Evolutionary conservation across 1,140 invertebrate species (phyloP).

Genomic region (Acromyrmex echinatior): DNA sequence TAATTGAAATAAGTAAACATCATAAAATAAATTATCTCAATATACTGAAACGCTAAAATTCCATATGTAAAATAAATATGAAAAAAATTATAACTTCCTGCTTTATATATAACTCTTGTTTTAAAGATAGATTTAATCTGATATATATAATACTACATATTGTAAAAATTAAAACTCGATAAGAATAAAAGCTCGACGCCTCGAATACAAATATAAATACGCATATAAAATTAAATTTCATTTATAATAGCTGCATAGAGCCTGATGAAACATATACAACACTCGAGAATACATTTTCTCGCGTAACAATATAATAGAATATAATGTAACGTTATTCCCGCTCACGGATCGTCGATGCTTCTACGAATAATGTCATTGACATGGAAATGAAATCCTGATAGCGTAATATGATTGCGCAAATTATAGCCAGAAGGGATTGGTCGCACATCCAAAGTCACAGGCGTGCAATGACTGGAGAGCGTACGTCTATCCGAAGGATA

Average conservation of each 20-base stretch:
- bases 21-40: background rate
- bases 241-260: background rate
- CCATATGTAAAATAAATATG: background rate
- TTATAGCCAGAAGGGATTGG: background rate
- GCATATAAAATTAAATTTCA: background rate
- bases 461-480: constrained; percentile 5
- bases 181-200: background rate
- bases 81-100: background rate
- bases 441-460: constrained; percentile 29
- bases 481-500: constrained; percentile 49
- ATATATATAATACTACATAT: too few species aligned
- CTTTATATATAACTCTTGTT: background rate
- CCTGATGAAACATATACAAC: background rate
- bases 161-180: background rate
- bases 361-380: constrained; percentile 18
- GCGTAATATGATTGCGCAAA: background rate
- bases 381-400: constrained; percentile 15
- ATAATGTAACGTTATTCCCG: background rate
- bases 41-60: background rate
- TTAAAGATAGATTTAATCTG: background rate
- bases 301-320: background rate
- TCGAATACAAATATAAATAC: background rate
- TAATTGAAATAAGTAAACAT: constrained; percentile 5
- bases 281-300: background rate
- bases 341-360: background rate